Percentiles rank a stretch among this genome's conserved stretches.
phyloP scores from a whole-genome alignment of 2,888 invertebrate species.

The Parthenolecanium corni region DNA sequence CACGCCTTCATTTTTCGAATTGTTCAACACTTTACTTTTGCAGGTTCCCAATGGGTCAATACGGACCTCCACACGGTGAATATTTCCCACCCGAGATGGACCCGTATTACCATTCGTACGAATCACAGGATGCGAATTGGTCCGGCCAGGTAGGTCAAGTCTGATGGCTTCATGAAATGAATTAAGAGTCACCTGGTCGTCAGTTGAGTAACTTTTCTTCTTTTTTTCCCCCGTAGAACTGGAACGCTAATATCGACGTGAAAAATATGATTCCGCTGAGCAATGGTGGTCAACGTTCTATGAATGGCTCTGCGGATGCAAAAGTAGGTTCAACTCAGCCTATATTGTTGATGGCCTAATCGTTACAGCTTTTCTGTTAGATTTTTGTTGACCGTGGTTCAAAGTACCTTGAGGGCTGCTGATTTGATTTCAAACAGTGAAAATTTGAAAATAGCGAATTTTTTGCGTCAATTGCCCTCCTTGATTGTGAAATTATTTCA shows the following conservation, averaged over 20 bases:
- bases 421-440: too few relatives aligned
- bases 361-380: too few relatives aligned
- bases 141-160: constrained; percentile 5
- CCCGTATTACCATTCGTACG: constrained; percentile 34
- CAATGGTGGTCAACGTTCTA: constrained; percentile 1
- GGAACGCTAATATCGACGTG: constrained; percentile 38
- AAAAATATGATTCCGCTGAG: constrained; percentile 20
- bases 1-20: background rate
- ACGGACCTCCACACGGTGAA: constrained; percentile 24
- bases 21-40: background rate
- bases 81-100: constrained; percentile 29
- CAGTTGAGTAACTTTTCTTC: background rate
- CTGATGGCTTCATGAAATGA: background rate
- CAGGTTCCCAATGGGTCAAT: constrained; percentile 19
- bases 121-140: constrained; percentile 13
- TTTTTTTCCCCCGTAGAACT: constrained; percentile 34
- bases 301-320: constrained; percentile 40
- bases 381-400: too few relatives aligned
- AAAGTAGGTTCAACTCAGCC: constrained; percentile 27
- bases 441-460: too few relatives aligned
- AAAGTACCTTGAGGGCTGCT: too few relatives aligned
- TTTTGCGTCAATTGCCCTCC: too few relatives aligned
- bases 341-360: too few relatives aligned
- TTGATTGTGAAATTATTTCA: too few relatives aligned
- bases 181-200: too few relatives aligned